These are phyloP conservation scores for Amblyraja radiata DNA, from an alignment of 2,797 vertebrate species.

Conservation along the genomic window DNA sequence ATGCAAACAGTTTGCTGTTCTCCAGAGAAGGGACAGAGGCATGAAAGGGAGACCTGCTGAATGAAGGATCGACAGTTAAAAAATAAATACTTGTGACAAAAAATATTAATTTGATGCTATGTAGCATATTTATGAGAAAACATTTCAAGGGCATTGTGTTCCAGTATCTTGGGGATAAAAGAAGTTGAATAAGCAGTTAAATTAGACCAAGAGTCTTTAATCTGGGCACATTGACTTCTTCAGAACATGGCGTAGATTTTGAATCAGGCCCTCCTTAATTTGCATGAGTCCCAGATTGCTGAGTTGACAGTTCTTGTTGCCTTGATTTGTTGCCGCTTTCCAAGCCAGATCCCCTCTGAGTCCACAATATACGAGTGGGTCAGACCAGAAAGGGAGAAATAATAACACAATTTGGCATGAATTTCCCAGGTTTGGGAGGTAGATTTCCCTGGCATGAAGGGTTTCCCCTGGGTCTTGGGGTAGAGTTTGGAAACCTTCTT, in stretches of 20 bases:
- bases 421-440: neutral
- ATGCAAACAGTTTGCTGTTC: constrained; percentile 70
- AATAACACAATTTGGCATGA: neutral
- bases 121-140: constrained; percentile 34
- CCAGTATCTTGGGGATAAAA: neutral
- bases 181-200: too few species aligned
- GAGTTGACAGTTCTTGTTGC: neutral
- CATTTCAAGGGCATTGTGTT: neutral
- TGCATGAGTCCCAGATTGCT: neutral
- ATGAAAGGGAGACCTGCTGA: constrained; percentile 50
- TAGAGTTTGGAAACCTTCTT: neutral
- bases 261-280: neutral
- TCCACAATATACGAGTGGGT: neutral
- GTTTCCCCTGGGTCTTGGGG: neutral
- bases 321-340: neutral
- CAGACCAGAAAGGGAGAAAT: neutral
- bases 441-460: neutral
- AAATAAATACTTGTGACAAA: neutral
- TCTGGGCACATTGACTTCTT: neutral
- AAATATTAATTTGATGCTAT: neutral
- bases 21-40: constrained; percentile 87
- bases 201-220: neutral
- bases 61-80: constrained; percentile 35
- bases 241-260: neutral
- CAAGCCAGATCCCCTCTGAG: neutral